These are phyloP conservation scores for Perdita meconis DNA, from an alignment of 2,888 invertebrate species.

Conservation along the genomic window DNA sequence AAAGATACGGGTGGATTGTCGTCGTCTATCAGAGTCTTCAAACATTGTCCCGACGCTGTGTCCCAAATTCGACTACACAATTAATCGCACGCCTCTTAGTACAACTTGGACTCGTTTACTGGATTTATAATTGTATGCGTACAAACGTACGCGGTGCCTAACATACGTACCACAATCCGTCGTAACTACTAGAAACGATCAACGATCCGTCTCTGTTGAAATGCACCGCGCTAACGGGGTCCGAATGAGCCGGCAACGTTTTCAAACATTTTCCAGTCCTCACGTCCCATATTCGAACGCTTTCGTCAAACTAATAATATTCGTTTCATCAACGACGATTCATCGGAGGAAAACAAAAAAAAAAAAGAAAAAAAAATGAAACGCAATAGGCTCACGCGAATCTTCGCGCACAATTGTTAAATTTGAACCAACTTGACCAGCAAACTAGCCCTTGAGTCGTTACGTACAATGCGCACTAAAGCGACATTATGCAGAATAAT, in stretches of 20 bases:
- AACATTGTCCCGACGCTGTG: slow-evolving; percentile 98
- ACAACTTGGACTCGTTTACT: background rate
- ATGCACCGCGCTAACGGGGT: slow-evolving; percentile 99
- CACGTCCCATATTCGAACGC: slow-evolving; percentile 99
- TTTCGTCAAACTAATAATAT: slow-evolving; percentile 94
- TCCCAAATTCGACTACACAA: slow-evolving; percentile 99
- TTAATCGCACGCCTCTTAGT: slow-evolving; percentile 56
- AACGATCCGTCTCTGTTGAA: slow-evolving; percentile 99
- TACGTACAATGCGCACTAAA: too few species aligned
- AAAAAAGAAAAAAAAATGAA: too few species aligned
- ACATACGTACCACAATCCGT: slow-evolving; percentile 96
- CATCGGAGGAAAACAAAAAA: too few species aligned
- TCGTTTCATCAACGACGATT: slow-evolving; percentile 7
- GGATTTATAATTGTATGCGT: background rate
- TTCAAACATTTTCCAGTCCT: slow-evolving; percentile 98
- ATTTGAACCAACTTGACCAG: too few species aligned
- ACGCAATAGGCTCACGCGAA: too few species aligned
- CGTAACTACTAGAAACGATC: slow-evolving; percentile 99
- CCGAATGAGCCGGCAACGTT: slow-evolving; percentile 99
- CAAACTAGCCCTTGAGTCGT: too few species aligned
- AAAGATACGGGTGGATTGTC: slow-evolving; percentile 99
- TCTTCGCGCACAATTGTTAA: too few species aligned
- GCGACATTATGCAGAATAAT: too few species aligned
- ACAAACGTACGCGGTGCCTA: background rate
- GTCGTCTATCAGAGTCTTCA: slow-evolving; percentile 99